Conservation (phyloP, 2,113 vertebrate species). For the Bettongia penicillata region DNA sequence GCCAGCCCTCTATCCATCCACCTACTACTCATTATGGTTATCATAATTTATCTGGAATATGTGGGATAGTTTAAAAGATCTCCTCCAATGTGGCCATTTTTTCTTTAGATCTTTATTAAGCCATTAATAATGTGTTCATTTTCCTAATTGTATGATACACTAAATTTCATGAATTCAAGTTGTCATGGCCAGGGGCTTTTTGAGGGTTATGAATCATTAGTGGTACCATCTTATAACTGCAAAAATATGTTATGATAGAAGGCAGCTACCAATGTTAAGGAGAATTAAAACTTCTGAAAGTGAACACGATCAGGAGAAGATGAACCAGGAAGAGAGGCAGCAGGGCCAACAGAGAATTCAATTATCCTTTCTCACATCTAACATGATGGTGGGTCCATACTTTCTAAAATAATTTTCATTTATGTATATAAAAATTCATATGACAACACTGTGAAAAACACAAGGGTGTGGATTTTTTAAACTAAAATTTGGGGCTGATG, state of each 20-base stretch:
- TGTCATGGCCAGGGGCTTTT: constrained; percentile 72
- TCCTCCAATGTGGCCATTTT: constrained; percentile 47
- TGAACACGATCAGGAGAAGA: constrained; percentile 22
- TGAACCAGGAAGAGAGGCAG: constrained; percentile 50
- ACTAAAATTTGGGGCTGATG: constrained; percentile 23
- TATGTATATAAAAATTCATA: constrained; percentile 58
- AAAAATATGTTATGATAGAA: constrained; percentile 72
- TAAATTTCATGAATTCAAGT: constrained; percentile 69
- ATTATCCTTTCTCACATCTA: constrained; percentile 51
- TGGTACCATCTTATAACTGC: constrained; percentile 69
- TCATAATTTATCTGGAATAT: neutral
- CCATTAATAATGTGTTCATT: constrained; percentile 51
- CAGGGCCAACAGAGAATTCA: constrained; percentile 37
- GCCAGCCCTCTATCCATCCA: neutral
- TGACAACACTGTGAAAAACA: constrained; percentile 62
- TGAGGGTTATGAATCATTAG: constrained; percentile 76
- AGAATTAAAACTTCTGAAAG: constrained; percentile 55
- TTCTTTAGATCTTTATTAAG: constrained; percentile 64
- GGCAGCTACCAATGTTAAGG: constrained; percentile 73
- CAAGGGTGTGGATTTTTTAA: constrained; percentile 16
- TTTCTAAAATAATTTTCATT: constrained; percentile 58
- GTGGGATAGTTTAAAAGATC: neutral
- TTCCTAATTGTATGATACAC: constrained; percentile 56
- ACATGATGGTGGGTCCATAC: constrained; percentile 54
- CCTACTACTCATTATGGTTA: neutral